Conservation (phyloP, 2,888 invertebrate genomes). For the Macrophya alboannulata region DNA sequence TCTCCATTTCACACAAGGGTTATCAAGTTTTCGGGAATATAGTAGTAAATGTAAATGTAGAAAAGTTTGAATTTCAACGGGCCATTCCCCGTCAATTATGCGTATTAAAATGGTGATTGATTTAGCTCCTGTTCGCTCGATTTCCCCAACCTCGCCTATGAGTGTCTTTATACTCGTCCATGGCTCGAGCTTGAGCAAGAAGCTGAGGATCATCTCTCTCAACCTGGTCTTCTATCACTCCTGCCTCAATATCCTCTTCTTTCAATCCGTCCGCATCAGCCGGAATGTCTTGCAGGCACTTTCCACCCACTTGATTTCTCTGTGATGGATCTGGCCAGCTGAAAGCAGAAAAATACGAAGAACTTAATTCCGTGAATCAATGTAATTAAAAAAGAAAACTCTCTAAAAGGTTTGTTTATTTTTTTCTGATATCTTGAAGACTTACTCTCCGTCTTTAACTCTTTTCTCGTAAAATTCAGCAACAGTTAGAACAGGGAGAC, state of each 20-base stretch:
- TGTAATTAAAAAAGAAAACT: not conserved
- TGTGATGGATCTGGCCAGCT: conserved; percentile 74
- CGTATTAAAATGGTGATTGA: conserved; percentile 32
- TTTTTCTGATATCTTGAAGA: not conserved
- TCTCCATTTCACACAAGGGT: conserved; percentile 73
- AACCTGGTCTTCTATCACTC: conserved; percentile 84
- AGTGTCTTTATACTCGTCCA: conserved; percentile 95
- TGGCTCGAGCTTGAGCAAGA: conserved; percentile 85
- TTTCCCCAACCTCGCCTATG: conserved; percentile 95
- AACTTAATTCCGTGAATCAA: not conserved
- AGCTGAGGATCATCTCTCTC: conserved; percentile 90
- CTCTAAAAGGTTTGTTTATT: not conserved
- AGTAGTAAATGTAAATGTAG: conserved; percentile 16
- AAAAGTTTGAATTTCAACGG: conserved; percentile 68
- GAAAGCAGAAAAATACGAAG: conserved; percentile 42
- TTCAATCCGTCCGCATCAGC: conserved; percentile 57
- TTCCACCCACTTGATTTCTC: conserved; percentile 66
- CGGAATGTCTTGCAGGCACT: conserved; percentile 67
- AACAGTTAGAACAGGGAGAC: conserved; percentile 95
- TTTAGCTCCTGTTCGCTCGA: conserved; percentile 89
- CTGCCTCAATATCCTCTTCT: conserved; percentile 83
- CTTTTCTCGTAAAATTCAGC: conserved; percentile 97
- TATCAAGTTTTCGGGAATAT: conserved; percentile 55
- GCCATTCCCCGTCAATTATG: conserved; percentile 53
- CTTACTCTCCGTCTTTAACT: conserved; percentile 88